phyloP scores from a whole-genome alignment of 1,140 invertebrate species.

The Leptonema lineaticorne region DNA sequence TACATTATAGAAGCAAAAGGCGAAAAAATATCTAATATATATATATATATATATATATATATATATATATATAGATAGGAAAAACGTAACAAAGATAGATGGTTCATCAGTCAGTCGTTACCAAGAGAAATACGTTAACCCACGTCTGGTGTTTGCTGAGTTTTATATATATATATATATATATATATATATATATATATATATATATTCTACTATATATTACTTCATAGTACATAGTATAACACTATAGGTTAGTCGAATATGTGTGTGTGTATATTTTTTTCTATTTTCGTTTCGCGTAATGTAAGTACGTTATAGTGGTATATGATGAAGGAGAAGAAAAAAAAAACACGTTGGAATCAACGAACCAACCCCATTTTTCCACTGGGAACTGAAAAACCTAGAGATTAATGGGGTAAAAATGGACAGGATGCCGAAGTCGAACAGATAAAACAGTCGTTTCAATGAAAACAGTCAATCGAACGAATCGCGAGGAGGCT shows the following conservation, averaged over 20 bases:
- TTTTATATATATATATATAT: not conserved
- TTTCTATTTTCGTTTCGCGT: not conserved
- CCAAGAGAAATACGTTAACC: slow-evolving; percentile 30
- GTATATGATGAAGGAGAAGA: no score
- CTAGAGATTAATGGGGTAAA: slow-evolving; percentile 17
- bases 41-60: no score
- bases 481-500: not conserved
- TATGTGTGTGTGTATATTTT: no score
- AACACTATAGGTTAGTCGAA: not conserved
- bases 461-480: slow-evolving; percentile 18
- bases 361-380: no score
- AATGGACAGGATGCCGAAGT: slow-evolving; percentile 24
- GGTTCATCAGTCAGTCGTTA: slow-evolving; percentile 36
- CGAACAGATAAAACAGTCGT: slow-evolving; percentile 7
- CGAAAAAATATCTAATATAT: slow-evolving; percentile 19
- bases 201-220: no score
- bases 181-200: no score
- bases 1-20: no score
- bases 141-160: slow-evolving; percentile 25
- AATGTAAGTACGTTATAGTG: not conserved
- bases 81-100: slow-evolving; percentile 37
- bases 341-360: no score
- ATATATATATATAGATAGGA: no score
- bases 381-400: not conserved
- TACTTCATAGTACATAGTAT: slow-evolving; percentile 9